These are phyloP conservation scores for Aphelocoma californica DNA, from an alignment of 2,797 vertebrate species.

Conservation along the genomic window DNA sequence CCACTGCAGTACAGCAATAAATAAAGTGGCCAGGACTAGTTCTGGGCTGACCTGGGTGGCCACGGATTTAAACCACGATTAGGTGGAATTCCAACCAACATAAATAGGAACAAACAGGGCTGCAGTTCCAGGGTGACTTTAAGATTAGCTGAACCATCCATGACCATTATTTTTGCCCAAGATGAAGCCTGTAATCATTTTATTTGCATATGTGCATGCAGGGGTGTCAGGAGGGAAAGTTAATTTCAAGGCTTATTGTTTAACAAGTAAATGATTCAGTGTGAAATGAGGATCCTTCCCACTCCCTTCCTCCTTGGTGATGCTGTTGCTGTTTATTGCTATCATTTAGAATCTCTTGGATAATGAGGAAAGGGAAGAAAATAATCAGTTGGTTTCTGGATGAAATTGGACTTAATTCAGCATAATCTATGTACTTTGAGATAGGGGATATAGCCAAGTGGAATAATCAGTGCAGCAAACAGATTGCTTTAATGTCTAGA, in stretches of 20 bases:
- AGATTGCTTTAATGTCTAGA: neutral
- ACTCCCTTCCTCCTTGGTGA: neutral
- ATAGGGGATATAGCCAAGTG: neutral
- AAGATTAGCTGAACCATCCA: neutral
- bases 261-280: conserved; percentile 46
- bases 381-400: conserved; percentile 26
- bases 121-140: neutral
- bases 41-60: neutral
- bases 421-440: neutral
- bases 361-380: conserved; percentile 29
- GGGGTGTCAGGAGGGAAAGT: conserved; percentile 25
- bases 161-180: neutral
- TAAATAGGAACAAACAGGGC: neutral
- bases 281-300: conserved; percentile 35
- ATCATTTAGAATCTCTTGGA: conserved; percentile 25
- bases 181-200: conserved; percentile 23
- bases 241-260: conserved; percentile 52
- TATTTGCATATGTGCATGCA: conserved; percentile 14
- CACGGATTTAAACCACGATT: neutral
- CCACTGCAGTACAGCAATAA: neutral
- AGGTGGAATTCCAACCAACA: neutral
- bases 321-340: conserved; percentile 15
- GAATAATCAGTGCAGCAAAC: neutral
- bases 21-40: neutral
- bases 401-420: conserved; percentile 21